Percentiles rank a stretch among this genome's conserved stretches.
Conservation (phyloP, 2,888 invertebrate species). For the Papilio elwesi region DNA sequence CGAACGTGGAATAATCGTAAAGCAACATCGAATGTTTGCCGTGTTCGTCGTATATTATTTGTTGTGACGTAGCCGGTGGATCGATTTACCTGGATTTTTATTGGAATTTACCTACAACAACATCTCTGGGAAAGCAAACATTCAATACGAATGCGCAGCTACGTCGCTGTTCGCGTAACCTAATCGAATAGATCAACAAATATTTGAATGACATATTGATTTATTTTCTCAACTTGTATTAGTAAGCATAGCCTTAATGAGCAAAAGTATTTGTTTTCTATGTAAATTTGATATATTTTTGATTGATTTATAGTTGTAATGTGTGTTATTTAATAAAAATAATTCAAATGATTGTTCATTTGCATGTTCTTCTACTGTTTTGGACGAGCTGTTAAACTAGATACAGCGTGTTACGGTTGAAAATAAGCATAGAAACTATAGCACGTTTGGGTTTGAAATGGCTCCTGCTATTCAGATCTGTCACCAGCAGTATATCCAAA, state of each 20-base stretch:
- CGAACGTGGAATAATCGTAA: conserved; percentile 54
- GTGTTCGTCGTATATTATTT: conserved; percentile 66
- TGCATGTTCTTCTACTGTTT: no score
- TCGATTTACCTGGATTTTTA: conserved; percentile 69
- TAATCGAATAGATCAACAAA: conserved; percentile 57
- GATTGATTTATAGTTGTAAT: no score
- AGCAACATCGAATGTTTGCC: conserved; percentile 40
- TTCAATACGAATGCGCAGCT: conserved; percentile 35
- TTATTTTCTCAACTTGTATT: conserved; percentile 34
- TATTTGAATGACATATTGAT: conserved; percentile 52
- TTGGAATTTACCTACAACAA: conserved; percentile 72
- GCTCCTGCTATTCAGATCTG: no score
- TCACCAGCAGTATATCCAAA: no score
- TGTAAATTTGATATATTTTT: conserved; percentile 10
- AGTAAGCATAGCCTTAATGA: conserved; percentile 34
- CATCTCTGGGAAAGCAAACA: conserved; percentile 74
- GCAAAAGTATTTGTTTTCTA: conserved; percentile 22
- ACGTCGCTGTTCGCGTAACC: conserved; percentile 53
- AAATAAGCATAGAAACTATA: no score
- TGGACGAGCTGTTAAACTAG: no score
- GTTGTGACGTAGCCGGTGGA: conserved; percentile 61
- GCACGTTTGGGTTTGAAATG: no score
- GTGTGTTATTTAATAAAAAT: no score
- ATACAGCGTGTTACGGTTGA: no score
- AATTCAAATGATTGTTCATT: no score